These are phyloP conservation scores for Pyrochroa serraticornis DNA, from an alignment of 2,888 invertebrate genomes.

Conservation along the genomic window DNA sequence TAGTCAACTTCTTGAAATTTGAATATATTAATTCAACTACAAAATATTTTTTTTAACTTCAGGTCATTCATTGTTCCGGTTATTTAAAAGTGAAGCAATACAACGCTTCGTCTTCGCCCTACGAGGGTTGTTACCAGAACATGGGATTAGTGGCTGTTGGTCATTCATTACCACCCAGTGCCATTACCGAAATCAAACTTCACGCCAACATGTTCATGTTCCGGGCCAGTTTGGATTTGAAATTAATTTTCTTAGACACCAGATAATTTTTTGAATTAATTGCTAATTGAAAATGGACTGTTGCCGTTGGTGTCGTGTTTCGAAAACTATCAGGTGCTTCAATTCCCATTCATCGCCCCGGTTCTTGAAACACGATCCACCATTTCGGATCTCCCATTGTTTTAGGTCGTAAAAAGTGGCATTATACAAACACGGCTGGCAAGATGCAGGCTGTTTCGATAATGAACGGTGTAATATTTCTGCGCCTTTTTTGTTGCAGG, in stretches of 20 bases:
- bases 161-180: constrained; percentile 91
- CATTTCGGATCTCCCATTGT: constrained; percentile 10
- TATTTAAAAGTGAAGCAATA: constrained; percentile 90
- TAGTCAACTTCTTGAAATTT: not conserved
- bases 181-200: constrained; percentile 95
- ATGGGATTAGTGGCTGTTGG: constrained; percentile 94
- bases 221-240: constrained; percentile 90
- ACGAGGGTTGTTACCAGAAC: constrained; percentile 75
- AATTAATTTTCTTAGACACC: constrained; percentile 93
- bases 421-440: constrained; percentile 21
- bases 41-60: constrained; percentile 40
- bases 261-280: constrained; percentile 65
- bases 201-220: constrained; percentile 99
- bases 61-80: constrained; percentile 98
- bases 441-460: constrained; percentile 25
- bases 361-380: constrained; percentile 11
- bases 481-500: constrained; percentile 62
- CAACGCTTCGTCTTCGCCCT: constrained; percentile 53
- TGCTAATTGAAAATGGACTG: constrained; percentile 3
- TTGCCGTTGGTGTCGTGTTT: constrained; percentile 1
- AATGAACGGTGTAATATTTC: constrained; percentile 27
- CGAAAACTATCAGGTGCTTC: constrained; percentile 18
- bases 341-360: constrained; percentile 19
- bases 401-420: constrained; percentile 26
- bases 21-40: constrained; percentile 10